Evolutionary conservation across 1,140 invertebrate species (phyloP).

Genomic region (Macrobrachium nipponense): DNA sequence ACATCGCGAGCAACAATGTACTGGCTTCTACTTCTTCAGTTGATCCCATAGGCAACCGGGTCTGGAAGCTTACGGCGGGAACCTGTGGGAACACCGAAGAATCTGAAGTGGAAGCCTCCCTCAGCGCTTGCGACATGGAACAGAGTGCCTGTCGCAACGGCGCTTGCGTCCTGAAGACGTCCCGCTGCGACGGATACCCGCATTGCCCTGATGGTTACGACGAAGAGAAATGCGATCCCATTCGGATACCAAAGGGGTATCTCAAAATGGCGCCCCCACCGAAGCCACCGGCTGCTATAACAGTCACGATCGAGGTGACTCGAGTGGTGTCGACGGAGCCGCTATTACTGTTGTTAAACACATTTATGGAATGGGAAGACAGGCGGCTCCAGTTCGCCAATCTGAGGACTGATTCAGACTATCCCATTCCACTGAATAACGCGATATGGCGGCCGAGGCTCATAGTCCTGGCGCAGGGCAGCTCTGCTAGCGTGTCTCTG

Average conservation of each 20-base stretch:
- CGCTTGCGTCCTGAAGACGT: conserved; percentile 10
- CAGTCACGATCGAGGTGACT: conserved; percentile 23
- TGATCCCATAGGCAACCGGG: conserved; percentile 20
- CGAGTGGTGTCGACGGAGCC: conserved; percentile 43
- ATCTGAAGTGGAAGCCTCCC: not conserved
- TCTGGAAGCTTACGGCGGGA: conserved; percentile 23
- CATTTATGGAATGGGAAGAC: conserved; percentile 30
- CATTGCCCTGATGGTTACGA: conserved; percentile 49
- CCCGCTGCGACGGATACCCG: conserved; percentile 51
- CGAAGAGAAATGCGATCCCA: conserved; percentile 46
- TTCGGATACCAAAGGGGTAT: conserved; percentile 25
- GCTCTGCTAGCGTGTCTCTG: conserved; percentile 18
- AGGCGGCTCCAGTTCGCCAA: conserved; percentile 40
- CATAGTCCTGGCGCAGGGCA: conserved; percentile 31
- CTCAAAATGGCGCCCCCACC: conserved; percentile 38
- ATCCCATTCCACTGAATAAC: conserved; percentile 17
- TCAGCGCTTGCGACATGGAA: conserved; percentile 12
- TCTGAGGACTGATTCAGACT: conserved; percentile 21
- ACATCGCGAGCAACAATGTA: not conserved
- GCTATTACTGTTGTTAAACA: conserved; percentile 31
- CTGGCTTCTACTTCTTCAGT: conserved; percentile 22
- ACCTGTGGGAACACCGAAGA: not conserved
- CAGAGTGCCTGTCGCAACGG: conserved; percentile 27
- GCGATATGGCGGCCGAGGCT: conserved; percentile 45
- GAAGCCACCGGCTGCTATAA: conserved; percentile 10